phyloP scores from a whole-genome alignment of 2,888 invertebrate species.

The Abscondita cerata region DNA sequence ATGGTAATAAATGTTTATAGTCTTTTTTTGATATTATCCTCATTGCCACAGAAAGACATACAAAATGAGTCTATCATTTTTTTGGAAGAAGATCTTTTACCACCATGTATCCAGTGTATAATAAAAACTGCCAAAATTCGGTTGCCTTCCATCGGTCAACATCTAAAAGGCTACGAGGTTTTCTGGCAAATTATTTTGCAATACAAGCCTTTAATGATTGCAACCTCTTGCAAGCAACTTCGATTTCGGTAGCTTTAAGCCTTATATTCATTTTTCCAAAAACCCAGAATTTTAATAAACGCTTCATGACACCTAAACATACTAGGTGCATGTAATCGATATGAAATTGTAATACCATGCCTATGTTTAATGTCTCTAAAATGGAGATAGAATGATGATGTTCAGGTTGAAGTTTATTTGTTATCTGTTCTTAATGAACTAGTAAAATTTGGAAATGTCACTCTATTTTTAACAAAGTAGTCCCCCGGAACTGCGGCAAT shows the following conservation, averaged over 20 bases:
- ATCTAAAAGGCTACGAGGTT: background rate
- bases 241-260: background rate
- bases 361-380: background rate
- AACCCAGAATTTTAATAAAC: background rate
- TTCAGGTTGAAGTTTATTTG: background rate
- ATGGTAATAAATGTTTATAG: background rate
- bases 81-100: background rate
- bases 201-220: no score
- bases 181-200: constrained; percentile 1
- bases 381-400: background rate
- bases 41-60: background rate
- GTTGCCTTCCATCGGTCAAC: background rate
- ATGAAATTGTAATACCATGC: background rate
- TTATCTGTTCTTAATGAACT: no score
- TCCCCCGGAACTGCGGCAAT: no score
- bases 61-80: constrained; percentile 1
- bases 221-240: background rate
- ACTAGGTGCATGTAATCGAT: no score
- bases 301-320: constrained; percentile 6
- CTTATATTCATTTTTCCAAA: background rate
- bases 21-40: constrained; percentile 5
- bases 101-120: background rate
- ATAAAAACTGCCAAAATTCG: background rate
- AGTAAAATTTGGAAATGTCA: no score
- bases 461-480: no score